Evolutionary conservation across 2,797 vertebrate genomes (phyloP).

Genomic region (Pteronotus mesoamericanus): DNA sequence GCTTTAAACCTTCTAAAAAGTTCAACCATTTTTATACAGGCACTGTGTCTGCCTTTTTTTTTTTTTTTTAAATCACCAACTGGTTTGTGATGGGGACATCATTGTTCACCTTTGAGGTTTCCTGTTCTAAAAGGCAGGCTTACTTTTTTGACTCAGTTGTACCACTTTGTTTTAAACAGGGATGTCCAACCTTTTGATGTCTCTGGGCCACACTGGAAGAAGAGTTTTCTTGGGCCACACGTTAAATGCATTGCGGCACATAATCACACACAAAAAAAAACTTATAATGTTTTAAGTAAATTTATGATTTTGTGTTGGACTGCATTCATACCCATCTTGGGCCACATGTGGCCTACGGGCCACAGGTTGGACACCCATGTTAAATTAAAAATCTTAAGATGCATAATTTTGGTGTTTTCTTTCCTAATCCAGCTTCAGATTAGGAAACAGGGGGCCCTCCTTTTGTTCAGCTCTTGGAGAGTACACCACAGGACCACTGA

Average conservation of each 20-base stretch:
- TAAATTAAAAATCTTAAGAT: background rate
- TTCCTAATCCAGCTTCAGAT: background rate
- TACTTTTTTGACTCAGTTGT: background rate
- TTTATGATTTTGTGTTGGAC: too few relatives aligned
- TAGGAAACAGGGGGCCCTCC: background rate
- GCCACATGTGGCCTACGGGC: too few relatives aligned
- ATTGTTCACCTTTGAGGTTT: rapidly evolving
- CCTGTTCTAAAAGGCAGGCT: background rate
- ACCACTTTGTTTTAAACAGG: background rate
- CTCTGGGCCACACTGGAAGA: too few relatives aligned
- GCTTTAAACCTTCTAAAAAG: background rate
- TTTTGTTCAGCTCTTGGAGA: background rate
- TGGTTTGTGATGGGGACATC: background rate
- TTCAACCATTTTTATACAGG: rapidly evolving
- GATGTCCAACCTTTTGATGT: too few relatives aligned
- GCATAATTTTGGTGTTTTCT: background rate
- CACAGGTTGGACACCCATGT: too few relatives aligned
- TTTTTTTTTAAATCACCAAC: background rate
- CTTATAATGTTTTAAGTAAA: too few relatives aligned
- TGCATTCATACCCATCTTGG: too few relatives aligned
- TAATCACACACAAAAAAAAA: too few relatives aligned
- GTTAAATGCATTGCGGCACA: too few relatives aligned
- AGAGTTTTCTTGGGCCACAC: too few relatives aligned
- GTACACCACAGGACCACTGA: background rate
- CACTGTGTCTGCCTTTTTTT: background rate